A percentile compares a stretch with the other conserved stretches of the same genome.
Evolutionary conservation across 2,797 vertebrate species (phyloP).

Genomic region (Esox masquinongy): DNA sequence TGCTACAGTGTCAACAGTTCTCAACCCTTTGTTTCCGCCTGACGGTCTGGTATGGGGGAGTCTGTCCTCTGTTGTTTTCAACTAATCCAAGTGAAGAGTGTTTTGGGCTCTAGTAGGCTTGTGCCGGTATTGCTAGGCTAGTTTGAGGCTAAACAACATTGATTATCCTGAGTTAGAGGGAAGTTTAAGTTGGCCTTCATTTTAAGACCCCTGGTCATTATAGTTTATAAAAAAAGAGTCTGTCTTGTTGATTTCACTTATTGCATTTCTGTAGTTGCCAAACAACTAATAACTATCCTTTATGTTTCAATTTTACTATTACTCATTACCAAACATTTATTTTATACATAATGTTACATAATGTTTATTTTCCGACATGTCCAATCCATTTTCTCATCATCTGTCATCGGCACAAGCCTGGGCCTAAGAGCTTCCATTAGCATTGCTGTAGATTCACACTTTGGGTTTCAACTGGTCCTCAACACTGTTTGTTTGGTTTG

Average conservation of each 20-base stretch:
- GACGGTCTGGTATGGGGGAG: slow-evolving; percentile 76
- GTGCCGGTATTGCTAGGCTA: slow-evolving; percentile 42
- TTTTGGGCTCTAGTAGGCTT: slow-evolving; percentile 51
- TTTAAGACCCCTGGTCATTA: not conserved
- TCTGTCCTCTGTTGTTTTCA: slow-evolving; percentile 76
- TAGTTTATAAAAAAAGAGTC: not conserved
- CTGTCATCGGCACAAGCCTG: slow-evolving; percentile 61
- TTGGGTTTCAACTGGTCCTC: slow-evolving; percentile 22
- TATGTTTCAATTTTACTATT: not conserved
- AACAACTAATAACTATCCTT: not conserved
- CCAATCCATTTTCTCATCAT: not conserved
- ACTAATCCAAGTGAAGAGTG: slow-evolving; percentile 67
- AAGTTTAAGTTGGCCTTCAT: not conserved
- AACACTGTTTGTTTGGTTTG: slow-evolving; percentile 16
- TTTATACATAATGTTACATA: not conserved
- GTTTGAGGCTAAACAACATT: slow-evolving; percentile 3
- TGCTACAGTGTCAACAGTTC: slow-evolving; percentile 69
- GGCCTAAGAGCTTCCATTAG: slow-evolving; percentile 70
- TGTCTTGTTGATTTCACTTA: not conserved
- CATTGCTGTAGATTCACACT: slow-evolving; percentile 12
- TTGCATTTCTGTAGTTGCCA: not conserved
- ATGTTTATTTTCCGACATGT: not conserved
- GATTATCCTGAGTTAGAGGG: not conserved
- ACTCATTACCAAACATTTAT: not conserved
- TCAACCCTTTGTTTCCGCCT: slow-evolving; percentile 72